Percentiles rank a stretch among this genome's conserved stretches.
Evolutionary conservation across 92 coral and sea anemone genomes (phyloP).

Genomic region (Zoanthus solanderi): DNA sequence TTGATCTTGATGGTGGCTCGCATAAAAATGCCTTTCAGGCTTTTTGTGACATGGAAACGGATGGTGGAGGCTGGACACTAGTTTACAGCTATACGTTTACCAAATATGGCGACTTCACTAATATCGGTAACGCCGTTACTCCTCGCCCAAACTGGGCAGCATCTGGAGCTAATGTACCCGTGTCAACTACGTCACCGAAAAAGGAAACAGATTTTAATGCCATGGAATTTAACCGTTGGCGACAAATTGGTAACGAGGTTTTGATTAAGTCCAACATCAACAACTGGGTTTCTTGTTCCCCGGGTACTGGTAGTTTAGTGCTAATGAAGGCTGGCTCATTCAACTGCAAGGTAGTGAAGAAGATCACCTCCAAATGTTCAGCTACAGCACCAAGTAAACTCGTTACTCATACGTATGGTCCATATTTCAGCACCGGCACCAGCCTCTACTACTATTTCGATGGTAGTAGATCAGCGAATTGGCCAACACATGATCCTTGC

Average conservation of each 20-base stretch:
- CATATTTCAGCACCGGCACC: not conserved
- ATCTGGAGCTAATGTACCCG: conserved; percentile 4
- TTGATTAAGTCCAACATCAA: conserved; percentile 47
- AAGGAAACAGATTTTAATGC: conserved; percentile 34
- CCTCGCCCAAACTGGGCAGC: conserved; percentile 51
- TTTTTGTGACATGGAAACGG: conserved; percentile 14
- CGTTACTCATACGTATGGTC: not conserved
- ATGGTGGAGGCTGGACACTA: conserved; percentile 18
- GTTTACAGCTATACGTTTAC: conserved; percentile 9
- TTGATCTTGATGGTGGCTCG: conserved; percentile 8
- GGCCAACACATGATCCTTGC: conserved; percentile 2
- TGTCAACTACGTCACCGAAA: conserved; percentile 50
- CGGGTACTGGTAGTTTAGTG: conserved; percentile 43
- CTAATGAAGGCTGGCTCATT: conserved; percentile 23
- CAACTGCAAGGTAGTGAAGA: conserved; percentile 28
- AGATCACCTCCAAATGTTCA: conserved; percentile 22
- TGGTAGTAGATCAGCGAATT: not conserved
- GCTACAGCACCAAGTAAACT: conserved; percentile 5
- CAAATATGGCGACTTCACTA: not conserved
- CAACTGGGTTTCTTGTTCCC: conserved; percentile 49
- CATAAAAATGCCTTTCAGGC: conserved; percentile 2
- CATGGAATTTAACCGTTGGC: conserved; percentile 45
- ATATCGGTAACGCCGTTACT: conserved; percentile 23
- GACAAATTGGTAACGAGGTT: conserved; percentile 39
- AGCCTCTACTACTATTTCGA: not conserved